Percentiles rank a stretch among this genome's conserved stretches.
phyloP scores from a whole-genome alignment of 1,140 invertebrate genomes.

The Trichonephila clavipes region DNA sequence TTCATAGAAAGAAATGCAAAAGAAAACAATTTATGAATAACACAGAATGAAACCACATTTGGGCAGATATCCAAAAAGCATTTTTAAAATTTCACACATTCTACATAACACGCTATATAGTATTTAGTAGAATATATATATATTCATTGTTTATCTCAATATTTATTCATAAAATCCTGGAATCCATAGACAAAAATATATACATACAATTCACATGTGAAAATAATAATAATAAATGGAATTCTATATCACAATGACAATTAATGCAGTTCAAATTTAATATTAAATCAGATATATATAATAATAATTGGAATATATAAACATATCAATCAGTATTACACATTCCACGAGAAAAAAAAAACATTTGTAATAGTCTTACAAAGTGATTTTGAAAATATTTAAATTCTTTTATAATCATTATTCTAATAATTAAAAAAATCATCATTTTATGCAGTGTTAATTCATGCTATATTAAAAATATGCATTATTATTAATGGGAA shows the following conservation, averaged over 20 bases:
- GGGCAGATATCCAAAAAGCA: neutral
- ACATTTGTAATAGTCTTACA: no score
- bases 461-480: no score
- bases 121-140: neutral
- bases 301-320: neutral
- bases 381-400: no score
- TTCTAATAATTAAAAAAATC: no score
- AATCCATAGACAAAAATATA: constrained; percentile 7
- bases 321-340: neutral
- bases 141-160: neutral
- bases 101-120: neutral
- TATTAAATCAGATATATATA: neutral
- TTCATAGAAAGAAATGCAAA: neutral
- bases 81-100: neutral
- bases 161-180: neutral
- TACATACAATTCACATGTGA: neutral
- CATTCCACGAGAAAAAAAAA: no score
- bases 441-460: no score
- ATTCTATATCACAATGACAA: neutral
- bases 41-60: neutral
- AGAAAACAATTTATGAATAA: neutral
- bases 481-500: no score
- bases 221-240: neutral
- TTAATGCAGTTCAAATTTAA: neutral
- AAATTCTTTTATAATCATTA: no score